Evolutionary conservation across 2,797 vertebrate species (phyloP).

Genomic region (Adelosebastes latens): DNA sequence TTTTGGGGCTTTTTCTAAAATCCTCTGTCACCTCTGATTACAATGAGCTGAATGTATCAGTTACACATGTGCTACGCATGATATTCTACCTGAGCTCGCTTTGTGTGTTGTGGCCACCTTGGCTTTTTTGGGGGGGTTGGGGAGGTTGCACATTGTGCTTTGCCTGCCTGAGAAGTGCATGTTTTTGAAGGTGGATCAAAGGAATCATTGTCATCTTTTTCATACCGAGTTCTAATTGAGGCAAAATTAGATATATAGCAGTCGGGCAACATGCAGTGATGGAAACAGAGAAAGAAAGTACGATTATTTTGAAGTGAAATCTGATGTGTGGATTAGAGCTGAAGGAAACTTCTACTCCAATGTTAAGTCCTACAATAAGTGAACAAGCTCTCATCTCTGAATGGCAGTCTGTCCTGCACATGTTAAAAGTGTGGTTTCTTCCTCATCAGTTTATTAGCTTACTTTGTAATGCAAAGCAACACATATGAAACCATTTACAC

Average conservation of each 20-base stretch:
- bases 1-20: conserved; percentile 73
- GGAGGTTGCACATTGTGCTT: conserved; percentile 24
- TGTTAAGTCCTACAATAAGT: conserved; percentile 11
- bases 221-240: neutral
- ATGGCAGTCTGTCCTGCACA: conserved; percentile 63
- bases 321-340: neutral
- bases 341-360: neutral
- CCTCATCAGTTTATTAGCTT: conserved; percentile 69
- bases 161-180: conserved; percentile 8
- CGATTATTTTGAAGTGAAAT: conserved; percentile 6
- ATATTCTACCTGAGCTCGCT: conserved; percentile 72
- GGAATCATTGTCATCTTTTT: conserved; percentile 42
- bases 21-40: conserved; percentile 86
- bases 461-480: conserved; percentile 62
- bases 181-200: conserved; percentile 44
- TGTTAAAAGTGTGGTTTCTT: conserved; percentile 68
- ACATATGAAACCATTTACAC: conserved; percentile 59
- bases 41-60: conserved; percentile 78
- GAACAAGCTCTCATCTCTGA: conserved; percentile 16
- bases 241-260: conserved; percentile 9
- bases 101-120: conserved; percentile 61
- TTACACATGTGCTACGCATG: conserved; percentile 73
- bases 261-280: neutral
- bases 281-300: neutral
- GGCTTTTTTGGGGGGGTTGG: conserved; percentile 20